Conservation (phyloP, 2,888 invertebrate genomes). For the Drosophila yooni region DNA sequence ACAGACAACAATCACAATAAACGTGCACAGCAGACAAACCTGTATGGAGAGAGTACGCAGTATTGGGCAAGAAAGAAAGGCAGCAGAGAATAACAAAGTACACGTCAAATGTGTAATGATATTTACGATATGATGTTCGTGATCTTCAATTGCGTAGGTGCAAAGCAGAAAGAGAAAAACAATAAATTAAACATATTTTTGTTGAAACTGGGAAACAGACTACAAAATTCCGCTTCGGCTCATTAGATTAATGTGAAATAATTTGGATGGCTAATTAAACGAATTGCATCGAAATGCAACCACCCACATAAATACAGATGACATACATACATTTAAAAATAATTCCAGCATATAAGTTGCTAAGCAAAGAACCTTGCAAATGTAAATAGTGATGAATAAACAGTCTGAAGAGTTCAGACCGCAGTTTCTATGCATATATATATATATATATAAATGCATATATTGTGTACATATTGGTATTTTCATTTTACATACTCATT, state of each 20-base stretch:
- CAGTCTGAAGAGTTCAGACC: neutral
- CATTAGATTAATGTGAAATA: slow-evolving; percentile 17
- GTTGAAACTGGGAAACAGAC: slow-evolving; percentile 26
- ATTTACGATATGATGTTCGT: slow-evolving; percentile 16
- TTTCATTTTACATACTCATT: neutral
- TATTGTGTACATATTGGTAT: neutral
- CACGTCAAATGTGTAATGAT: slow-evolving; percentile 39
- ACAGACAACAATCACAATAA: slow-evolving; percentile 6
- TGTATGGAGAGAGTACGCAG: neutral
- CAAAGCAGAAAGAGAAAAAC: slow-evolving; percentile 5
- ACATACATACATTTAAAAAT: slow-evolving; percentile 27
- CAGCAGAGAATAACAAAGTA: slow-evolving; percentile 24
- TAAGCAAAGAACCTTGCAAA: neutral
- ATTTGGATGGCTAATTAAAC: slow-evolving; percentile 5
- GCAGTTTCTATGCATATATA: neutral
- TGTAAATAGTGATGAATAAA: neutral
- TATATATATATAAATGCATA: neutral
- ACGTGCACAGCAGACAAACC: slow-evolving; percentile 10
- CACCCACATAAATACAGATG: neutral
- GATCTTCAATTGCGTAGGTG: slow-evolving; percentile 42
- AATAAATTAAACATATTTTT: slow-evolving; percentile 17
- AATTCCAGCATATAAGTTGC: slow-evolving; percentile 18
- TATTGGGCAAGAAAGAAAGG: slow-evolving; percentile 3
- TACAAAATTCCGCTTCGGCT: slow-evolving; percentile 27
- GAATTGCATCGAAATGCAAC: slow-evolving; percentile 5